phyloP scores from a whole-genome alignment of 2,888 invertebrate species.

The Drosophila nr. medialis region DNA sequence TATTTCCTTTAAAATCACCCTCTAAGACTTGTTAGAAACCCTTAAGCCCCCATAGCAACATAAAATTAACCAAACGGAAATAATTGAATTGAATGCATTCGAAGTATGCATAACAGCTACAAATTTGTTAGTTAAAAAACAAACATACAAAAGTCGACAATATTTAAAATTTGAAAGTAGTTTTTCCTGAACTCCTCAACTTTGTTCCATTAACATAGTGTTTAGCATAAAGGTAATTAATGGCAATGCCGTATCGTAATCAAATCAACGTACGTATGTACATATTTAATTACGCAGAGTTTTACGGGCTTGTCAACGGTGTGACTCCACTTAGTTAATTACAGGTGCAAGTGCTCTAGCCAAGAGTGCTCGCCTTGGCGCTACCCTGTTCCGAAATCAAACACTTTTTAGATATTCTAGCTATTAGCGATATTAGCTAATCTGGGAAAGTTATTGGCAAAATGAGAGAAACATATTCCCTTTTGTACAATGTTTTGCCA shows the following conservation, averaged over 20 bases:
- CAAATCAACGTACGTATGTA: neutral
- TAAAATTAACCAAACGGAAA: neutral
- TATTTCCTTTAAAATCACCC: neutral
- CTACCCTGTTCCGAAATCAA: neutral
- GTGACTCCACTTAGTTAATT: conserved; percentile 5
- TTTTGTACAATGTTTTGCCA: neutral
- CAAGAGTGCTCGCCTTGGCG: neutral
- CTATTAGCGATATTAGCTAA: neutral
- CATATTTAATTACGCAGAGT: neutral
- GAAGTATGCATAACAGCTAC: neutral
- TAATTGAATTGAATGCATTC: neutral
- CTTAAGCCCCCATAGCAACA: too few species aligned
- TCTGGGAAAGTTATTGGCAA: too few species aligned
- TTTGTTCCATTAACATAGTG: neutral
- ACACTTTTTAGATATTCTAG: neutral
- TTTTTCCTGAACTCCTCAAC: neutral
- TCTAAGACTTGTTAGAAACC: neutral
- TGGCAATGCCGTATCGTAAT: neutral
- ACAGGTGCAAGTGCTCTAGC: conserved; percentile 1
- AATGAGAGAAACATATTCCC: too few species aligned
- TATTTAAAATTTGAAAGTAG: neutral
- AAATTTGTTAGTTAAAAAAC: too few species aligned
- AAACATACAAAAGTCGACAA: neutral
- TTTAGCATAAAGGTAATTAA: neutral
- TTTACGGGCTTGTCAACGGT: neutral